A percentile compares a stretch with the other conserved stretches of the same genome.
These are phyloP conservation scores for Steromphala cineraria DNA, from an alignment of 2,888 invertebrate genomes.

Conservation along the genomic window DNA sequence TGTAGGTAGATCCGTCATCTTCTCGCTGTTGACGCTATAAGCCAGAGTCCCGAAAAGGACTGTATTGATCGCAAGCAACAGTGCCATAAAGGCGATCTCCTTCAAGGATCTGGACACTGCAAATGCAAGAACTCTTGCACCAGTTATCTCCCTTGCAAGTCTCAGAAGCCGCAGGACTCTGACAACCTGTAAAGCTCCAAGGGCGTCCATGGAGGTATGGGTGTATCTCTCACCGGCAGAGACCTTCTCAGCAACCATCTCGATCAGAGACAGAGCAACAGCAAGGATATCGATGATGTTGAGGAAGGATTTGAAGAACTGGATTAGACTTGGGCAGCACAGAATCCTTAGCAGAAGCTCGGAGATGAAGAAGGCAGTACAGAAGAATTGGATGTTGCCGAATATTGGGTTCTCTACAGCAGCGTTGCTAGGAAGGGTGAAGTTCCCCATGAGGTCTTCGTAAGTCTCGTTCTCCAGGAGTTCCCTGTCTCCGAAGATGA, in stretches of 20 bases:
- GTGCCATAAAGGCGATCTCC: slow-evolving; percentile 19
- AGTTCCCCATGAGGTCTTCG: neutral
- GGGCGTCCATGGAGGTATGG: neutral
- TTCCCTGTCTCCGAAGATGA: no score
- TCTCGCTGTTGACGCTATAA: neutral
- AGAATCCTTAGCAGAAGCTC: neutral
- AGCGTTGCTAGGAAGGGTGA: neutral
- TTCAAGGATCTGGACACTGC: neutral
- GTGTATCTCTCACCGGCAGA: neutral
- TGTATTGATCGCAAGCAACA: slow-evolving; percentile 1
- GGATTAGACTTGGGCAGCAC: neutral
- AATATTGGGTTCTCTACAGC: neutral
- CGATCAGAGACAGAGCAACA: neutral
- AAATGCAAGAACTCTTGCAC: slow-evolving; percentile 9
- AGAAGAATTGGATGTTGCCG: neutral
- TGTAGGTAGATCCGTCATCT: slow-evolving; percentile 12
- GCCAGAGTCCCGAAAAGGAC: slow-evolving; percentile 13
- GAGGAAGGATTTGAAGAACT: neutral
- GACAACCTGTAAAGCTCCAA: neutral
- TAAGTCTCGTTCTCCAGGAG: neutral
- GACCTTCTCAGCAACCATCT: neutral
- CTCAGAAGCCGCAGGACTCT: slow-evolving; percentile 13
- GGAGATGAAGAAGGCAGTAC: slow-evolving; percentile 9
- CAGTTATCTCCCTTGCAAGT: slow-evolving; percentile 7
- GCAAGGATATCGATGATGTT: slow-evolving; percentile 11